phyloP scores from a whole-genome alignment of 2,888 invertebrate species.

The Synergus laeviventris region DNA sequence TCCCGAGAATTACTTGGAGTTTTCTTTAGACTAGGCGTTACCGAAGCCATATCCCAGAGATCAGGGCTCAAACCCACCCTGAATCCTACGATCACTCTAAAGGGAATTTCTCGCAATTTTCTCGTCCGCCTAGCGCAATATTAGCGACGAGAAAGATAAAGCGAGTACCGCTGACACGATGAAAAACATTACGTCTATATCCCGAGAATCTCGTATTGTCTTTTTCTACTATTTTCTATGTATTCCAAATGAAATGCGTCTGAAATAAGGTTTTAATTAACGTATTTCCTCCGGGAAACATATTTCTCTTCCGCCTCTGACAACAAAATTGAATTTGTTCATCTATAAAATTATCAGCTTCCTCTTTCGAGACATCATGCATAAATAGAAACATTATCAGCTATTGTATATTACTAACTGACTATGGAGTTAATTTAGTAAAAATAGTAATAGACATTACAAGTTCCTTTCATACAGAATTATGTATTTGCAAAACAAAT shows the following conservation, averaged over 20 bases:
- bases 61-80: constrained; percentile 30
- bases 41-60: background rate
- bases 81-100: constrained; percentile 48
- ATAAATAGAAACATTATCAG: background rate
- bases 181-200: constrained; percentile 14
- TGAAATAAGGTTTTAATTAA: constrained; percentile 27
- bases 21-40: constrained; percentile 19
- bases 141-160: constrained; percentile 35
- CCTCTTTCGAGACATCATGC: background rate
- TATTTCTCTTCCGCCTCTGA: background rate
- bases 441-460: too few relatives aligned
- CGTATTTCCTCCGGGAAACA: background rate
- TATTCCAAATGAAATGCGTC: constrained; percentile 5
- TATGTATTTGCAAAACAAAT: too few relatives aligned
- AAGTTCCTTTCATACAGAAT: too few relatives aligned
- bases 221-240: constrained; percentile 7
- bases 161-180: constrained; percentile 18
- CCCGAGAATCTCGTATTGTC: background rate
- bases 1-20: constrained; percentile 35
- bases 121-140: constrained; percentile 32
- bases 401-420: background rate
- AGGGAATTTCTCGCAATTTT: constrained; percentile 49
- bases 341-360: background rate
- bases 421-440: too few relatives aligned
- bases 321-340: background rate